Base-by-base conservation (phyloP, 2,888 invertebrate genomes). In the Apoda limacodes region DNA sequence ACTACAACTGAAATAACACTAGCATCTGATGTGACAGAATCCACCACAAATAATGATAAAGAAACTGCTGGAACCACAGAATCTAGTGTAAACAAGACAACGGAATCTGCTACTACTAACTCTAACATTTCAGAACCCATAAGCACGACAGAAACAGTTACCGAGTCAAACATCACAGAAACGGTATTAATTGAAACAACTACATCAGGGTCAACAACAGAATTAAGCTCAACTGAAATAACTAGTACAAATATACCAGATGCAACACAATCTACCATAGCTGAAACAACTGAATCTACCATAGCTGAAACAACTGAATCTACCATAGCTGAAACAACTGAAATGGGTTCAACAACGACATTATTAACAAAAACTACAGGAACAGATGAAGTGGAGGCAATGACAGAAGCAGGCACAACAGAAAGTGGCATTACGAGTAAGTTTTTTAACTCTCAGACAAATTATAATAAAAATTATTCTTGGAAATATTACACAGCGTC, bases 211-310 rank as follows among this genome's bases (percentile, higher is more conserved):
- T 27, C 25, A 9, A 20, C 30, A 22, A 21, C 32, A 13, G 27
- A 22, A n/a, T 26, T 30, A 9, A 14, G 21, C 11, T 13, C 20
- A 6, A 39, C 37, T 7, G 32, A 30, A 15, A 19, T 31, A 9
- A 25, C 34, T n/a, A 33, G 33, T 15, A 13, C 21, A 7, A 22
- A 2, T 9, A 34, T 19, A 4, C 30, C 35, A 12, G 35, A 34
- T 13, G 39, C 39, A 21, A 37, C 37, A 19, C 35, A 32, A 22
- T 38, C 34, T n/a, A 26, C 23, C 11, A 28, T 14, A 21, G 17
- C 35, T 11, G 34, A 30, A 14, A 26, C 39, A 9, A 40, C 40
- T n/a, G 38, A 41, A 27, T 26, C 32, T 22, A 9, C 13, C 7
- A 10, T 4, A 23, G 24, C 9, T 25, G n/a, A 35, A 20, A 32